Percentiles rank a stretch among this genome's conserved stretches.
Conservation (phyloP, 1,140 invertebrate genomes). For the Dufourea novaeangliae region DNA sequence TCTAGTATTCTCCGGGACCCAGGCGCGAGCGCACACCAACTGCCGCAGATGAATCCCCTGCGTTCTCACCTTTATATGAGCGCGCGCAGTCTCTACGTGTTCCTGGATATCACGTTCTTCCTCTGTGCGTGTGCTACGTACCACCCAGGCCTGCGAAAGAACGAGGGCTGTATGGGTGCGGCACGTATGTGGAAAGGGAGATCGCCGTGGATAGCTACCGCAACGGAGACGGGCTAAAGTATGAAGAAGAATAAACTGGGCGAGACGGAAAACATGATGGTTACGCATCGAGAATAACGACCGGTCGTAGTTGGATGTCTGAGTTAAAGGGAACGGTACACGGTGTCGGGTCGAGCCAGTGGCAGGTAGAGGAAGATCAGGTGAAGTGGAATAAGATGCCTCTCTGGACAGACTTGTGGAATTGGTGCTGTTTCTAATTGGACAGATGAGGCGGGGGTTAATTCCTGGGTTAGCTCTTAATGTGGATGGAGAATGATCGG, state of each 20-base stretch:
- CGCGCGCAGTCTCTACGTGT: conserved; percentile 3
- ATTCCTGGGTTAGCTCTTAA: too few species aligned
- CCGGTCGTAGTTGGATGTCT: background rate
- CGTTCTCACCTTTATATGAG: background rate
- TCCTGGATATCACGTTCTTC: background rate
- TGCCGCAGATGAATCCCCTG: background rate
- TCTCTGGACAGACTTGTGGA: too few species aligned
- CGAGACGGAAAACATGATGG: background rate
- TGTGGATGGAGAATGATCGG: too few species aligned
- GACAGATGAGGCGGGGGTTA: too few species aligned
- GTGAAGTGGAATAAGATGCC: too few species aligned
- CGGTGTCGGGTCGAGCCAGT: too few species aligned
- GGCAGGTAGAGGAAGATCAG: too few species aligned
- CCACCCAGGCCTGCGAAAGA: background rate
- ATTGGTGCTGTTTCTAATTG: too few species aligned
- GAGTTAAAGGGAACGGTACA: background rate
- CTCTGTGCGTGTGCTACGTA: background rate
- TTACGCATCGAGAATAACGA: conserved; percentile 10
- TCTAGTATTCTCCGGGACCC: conserved; percentile 52
- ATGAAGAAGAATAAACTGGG: background rate
- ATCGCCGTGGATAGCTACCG: background rate
- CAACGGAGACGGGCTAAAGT: background rate
- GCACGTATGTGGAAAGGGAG: background rate
- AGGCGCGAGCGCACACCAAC: background rate
- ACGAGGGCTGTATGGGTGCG: background rate